A percentile compares a stretch with the other conserved stretches of the same genome.
Conservation (phyloP, 2,888 invertebrate genomes). For the Drosophila quinaria region DNA sequence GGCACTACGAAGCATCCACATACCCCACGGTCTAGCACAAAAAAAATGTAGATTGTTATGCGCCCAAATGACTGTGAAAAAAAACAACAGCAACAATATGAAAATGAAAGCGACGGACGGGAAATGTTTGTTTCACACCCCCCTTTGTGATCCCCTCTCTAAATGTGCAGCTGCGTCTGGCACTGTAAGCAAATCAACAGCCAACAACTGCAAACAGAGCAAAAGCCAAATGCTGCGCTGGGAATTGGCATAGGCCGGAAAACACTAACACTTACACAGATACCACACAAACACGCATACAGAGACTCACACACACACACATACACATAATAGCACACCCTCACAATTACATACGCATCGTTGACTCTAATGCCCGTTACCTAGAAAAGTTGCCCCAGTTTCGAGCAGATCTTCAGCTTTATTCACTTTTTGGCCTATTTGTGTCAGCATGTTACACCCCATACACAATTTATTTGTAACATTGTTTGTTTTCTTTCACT, state of each 20-base stretch:
- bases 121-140: slow-evolving; percentile 39
- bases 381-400: slow-evolving; percentile 57
- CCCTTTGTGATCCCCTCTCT: slow-evolving; percentile 11
- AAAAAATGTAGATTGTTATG: slow-evolving; percentile 53
- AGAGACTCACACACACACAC: slow-evolving; percentile 11
- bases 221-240: slow-evolving; percentile 70
- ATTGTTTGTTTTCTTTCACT: slow-evolving; percentile 4
- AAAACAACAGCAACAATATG: slow-evolving; percentile 33
- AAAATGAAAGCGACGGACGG: slow-evolving; percentile 27
- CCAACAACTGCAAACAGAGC: slow-evolving; percentile 61
- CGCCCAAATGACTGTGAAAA: slow-evolving; percentile 72
- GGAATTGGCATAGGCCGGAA: slow-evolving; percentile 60
- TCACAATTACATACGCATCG: slow-evolving; percentile 62
- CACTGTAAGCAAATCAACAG: slow-evolving; percentile 72
- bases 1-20: slow-evolving; percentile 41
- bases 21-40: slow-evolving; percentile 15
- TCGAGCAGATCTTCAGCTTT: slow-evolving; percentile 46
- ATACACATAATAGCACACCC: slow-evolving; percentile 17
- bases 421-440: slow-evolving; percentile 53
- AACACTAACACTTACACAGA: slow-evolving; percentile 25
- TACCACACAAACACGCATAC: slow-evolving; percentile 10
- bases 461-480: slow-evolving; percentile 47
- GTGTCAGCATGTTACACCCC: slow-evolving; percentile 39
- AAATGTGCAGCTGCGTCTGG: slow-evolving; percentile 69
- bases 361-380: slow-evolving; percentile 67